Evolutionary conservation across 2,797 vertebrate genomes (phyloP).

Genomic region (Scleropages formosus): DNA sequence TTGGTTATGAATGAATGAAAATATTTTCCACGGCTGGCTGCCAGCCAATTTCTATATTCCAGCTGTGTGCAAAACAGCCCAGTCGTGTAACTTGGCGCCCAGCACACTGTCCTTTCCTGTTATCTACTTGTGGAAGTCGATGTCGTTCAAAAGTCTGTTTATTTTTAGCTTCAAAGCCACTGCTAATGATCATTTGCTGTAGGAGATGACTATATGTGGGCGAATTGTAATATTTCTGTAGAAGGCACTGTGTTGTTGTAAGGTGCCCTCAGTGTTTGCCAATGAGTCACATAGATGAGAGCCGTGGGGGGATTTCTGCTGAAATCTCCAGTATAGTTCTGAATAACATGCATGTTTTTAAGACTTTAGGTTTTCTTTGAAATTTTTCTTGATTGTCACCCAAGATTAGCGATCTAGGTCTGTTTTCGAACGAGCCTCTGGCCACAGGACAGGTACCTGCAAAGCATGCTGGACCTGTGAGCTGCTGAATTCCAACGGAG

Average conservation of each 20-base stretch:
- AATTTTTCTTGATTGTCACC: not conserved
- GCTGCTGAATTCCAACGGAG: too few relatives aligned
- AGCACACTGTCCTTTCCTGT: too few relatives aligned
- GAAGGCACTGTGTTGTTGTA: conserved; percentile 4
- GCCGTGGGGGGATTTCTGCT: conserved; percentile 3
- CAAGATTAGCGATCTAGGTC: not conserved
- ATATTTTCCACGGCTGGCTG: too few relatives aligned
- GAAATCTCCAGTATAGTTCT: not conserved
- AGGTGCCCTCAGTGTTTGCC: not conserved
- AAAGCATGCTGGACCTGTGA: too few relatives aligned
- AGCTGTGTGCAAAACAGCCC: too few relatives aligned
- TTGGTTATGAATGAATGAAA: too few relatives aligned
- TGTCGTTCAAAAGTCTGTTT: not conserved
- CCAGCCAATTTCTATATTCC: too few relatives aligned
- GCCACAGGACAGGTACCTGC: too few relatives aligned
- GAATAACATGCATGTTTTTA: not conserved
- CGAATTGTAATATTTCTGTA: conserved; percentile 13
- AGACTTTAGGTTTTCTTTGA: not conserved
- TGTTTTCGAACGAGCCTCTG: not conserved
- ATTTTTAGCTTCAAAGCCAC: conserved; percentile 16
- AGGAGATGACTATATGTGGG: not conserved
- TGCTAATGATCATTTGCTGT: not conserved
- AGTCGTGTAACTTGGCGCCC: too few relatives aligned
- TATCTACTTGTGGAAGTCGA: conserved; percentile 3
- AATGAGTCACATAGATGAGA: conserved; percentile 17